These are phyloP conservation scores for Druon quercuslanigerum DNA, from an alignment of 1,140 invertebrate genomes.

Conservation along the genomic window DNA sequence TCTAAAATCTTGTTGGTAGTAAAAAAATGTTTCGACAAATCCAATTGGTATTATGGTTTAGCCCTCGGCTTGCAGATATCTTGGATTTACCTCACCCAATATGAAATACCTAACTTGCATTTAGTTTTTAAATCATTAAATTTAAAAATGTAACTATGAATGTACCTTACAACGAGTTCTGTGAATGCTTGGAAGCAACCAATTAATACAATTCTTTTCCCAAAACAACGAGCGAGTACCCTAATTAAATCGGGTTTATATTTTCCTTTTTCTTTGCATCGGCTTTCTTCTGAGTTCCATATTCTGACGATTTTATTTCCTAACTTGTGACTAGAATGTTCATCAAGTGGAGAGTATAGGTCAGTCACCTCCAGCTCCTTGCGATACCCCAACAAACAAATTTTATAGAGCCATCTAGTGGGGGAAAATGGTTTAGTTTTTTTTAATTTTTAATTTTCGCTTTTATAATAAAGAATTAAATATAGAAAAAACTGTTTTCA, in stretches of 20 bases:
- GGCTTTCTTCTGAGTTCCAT: constrained; percentile 73
- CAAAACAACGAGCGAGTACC: constrained; percentile 73
- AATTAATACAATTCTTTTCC: constrained; percentile 69
- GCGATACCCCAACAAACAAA: constrained; percentile 76
- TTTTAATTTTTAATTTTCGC: constrained; percentile 29
- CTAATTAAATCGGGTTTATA: constrained; percentile 69
- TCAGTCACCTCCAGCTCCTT: constrained; percentile 78
- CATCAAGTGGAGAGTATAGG: constrained; percentile 78
- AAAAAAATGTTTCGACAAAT: too few relatives aligned
- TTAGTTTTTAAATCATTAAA: too few relatives aligned
- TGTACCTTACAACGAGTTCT: constrained; percentile 76
- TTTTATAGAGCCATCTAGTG: constrained; percentile 76
- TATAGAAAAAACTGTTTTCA: too few relatives aligned
- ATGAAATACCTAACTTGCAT: too few relatives aligned
- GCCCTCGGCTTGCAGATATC: too few relatives aligned
- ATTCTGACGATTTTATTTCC: constrained; percentile 77
- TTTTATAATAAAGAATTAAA: not conserved
- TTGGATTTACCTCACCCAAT: too few relatives aligned
- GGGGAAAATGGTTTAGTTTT: constrained; percentile 39
- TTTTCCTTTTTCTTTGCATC: constrained; percentile 42
- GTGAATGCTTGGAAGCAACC: constrained; percentile 74
- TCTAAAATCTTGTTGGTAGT: too few relatives aligned
- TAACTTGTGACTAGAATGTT: constrained; percentile 77
- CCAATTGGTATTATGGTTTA: too few relatives aligned
- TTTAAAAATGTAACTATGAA: constrained; percentile 29